Percentiles rank a stretch among this genome's conserved stretches.
Evolutionary conservation across 2,113 vertebrate species (phyloP).

Genomic region (Megalops atlanticus): DNA sequence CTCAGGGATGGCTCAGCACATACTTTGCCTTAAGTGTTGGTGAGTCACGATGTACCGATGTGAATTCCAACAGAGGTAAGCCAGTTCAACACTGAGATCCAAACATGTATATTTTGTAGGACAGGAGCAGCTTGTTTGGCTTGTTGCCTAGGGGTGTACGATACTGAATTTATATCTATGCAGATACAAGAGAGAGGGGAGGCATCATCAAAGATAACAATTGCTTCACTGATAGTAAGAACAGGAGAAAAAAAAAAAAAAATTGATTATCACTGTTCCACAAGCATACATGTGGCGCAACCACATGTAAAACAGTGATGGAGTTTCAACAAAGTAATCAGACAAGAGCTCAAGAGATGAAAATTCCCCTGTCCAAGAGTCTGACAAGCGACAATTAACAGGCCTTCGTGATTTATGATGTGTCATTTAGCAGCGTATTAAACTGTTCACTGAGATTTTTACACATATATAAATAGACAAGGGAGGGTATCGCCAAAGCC

Average conservation of each 20-base stretch:
- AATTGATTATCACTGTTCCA: not conserved
- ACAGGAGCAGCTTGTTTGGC: not conserved
- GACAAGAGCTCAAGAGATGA: not conserved
- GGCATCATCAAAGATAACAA: not conserved
- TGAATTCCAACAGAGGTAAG: too few species aligned
- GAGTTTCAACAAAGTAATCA: conserved; percentile 4
- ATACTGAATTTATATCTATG: conserved; percentile 14
- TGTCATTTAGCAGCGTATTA: conserved; percentile 19
- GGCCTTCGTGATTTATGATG: not conserved
- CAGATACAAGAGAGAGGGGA: not conserved
- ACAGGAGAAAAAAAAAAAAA: not conserved
- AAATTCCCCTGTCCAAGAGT: not conserved
- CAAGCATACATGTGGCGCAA: not conserved
- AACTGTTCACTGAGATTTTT: not conserved
- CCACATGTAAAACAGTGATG: conserved; percentile 3
- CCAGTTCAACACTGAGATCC: too few species aligned
- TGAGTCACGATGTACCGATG: too few species aligned
- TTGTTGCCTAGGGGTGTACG: not conserved
- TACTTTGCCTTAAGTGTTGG: not conserved
- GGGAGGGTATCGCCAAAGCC: conserved; percentile 18
- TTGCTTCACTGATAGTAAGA: not conserved
- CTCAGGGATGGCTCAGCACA: not conserved
- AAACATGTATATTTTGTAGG: not conserved
- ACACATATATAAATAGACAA: conserved; percentile 9
- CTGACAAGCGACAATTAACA: conserved; percentile 25